These are phyloP conservation scores for Drosophila novamexicana DNA, from an alignment of 1,140 invertebrate species.

Conservation along the genomic window DNA sequence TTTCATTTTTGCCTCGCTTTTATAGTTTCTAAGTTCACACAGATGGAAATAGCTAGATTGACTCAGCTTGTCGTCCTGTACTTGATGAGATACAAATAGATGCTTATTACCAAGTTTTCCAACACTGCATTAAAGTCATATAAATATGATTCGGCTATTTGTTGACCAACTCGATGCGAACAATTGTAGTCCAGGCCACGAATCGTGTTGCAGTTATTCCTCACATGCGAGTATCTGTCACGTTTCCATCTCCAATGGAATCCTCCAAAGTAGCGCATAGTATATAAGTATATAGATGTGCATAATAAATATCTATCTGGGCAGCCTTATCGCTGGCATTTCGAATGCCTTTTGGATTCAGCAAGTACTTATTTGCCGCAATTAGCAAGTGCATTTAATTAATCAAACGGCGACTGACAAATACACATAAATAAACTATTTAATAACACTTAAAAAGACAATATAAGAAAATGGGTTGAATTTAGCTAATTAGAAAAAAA, in stretches of 20 bases:
- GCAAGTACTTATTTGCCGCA: conserved; percentile 14
- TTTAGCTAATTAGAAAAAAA: conserved; percentile 10
- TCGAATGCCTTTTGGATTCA: conserved; percentile 13
- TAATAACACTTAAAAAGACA: conserved; percentile 29
- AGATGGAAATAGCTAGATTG: no score
- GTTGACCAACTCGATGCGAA: no score
- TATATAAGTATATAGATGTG: conserved; percentile 1
- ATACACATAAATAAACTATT: neutral
- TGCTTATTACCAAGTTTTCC: no score
- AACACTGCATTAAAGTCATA: no score
- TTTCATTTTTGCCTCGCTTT: no score
- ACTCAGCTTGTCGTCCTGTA: no score
- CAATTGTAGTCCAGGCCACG: no score
- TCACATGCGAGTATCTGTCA: neutral
- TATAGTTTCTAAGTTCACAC: no score
- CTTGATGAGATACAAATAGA: no score
- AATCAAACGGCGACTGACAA: conserved; percentile 16
- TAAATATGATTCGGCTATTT: no score
- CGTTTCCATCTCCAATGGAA: conserved; percentile 16
- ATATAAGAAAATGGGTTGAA: conserved; percentile 19
- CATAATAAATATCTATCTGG: neutral
- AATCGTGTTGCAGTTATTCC: neutral
- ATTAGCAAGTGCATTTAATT: conserved; percentile 61
- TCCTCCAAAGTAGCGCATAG: conserved; percentile 6
- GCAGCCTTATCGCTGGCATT: conserved; percentile 17